A percentile compares a stretch with the other conserved stretches of the same genome.
These are phyloP conservation scores for Phrynosoma blainvillii DNA, from an alignment of 2,113 vertebrate genomes.

Conservation along the genomic window DNA sequence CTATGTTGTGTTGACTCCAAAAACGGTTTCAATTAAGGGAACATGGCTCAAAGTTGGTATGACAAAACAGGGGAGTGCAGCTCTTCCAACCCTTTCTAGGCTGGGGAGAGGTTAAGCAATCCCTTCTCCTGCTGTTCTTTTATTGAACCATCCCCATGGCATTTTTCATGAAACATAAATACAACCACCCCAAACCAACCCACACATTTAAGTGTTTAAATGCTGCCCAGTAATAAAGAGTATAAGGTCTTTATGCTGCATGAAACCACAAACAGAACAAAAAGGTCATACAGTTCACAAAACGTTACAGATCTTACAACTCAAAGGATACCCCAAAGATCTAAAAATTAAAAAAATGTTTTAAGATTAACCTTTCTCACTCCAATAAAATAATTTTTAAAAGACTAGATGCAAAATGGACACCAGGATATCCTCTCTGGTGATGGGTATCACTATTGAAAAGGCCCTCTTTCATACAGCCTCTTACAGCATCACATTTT, in stretches of 20 bases:
- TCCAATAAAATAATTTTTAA: not conserved
- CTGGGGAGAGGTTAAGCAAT: not conserved
- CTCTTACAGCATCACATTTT: not conserved
- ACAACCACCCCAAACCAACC: no score
- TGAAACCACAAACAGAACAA: no score
- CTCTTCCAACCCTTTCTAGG: not conserved
- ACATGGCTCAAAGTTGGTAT: no score
- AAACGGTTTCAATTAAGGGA: not conserved
- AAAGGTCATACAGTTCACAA: no score
- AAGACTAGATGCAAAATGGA: not conserved
- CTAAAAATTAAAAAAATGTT: not conserved
- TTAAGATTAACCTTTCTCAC: not conserved
- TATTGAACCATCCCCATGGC: not conserved
- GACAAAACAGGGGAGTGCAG: not conserved
- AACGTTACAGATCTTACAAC: no score
- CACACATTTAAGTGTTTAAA: no score
- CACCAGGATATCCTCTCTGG: not conserved
- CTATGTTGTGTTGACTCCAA: not conserved
- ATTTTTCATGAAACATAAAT: no score
- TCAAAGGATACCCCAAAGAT: no score
- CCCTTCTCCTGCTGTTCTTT: not conserved
- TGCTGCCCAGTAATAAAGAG: no score
- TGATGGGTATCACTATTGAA: not conserved
- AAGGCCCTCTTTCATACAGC: not conserved
- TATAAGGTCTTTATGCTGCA: no score